Evolutionary conservation across 2,797 vertebrate species (phyloP), one percentile per base, ranked within the genome.

Genomic region (Xenopus petersii): DNA sequence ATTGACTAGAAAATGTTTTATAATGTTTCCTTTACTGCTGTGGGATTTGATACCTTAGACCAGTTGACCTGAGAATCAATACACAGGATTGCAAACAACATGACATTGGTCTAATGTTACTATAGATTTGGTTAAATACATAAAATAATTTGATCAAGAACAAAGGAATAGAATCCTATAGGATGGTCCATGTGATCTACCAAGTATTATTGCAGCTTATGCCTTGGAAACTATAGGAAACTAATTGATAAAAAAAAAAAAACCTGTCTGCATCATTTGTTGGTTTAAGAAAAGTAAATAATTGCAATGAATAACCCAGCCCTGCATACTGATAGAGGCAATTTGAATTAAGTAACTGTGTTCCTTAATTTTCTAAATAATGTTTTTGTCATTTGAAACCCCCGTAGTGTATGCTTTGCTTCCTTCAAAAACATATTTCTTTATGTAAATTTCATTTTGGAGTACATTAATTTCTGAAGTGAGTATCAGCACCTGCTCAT

Each of bases 391-490:
- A 17, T 56, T 56, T 56, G 13, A 56, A 56, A 56, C 54, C 54
- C 54, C 54, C 15, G 54, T 17, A 56, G 54, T 56, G 54, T 56
- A 17, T 16, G 54, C 54, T 15, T 51, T 56, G 54, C 54, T 17
- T 56, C 54, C 54, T 16, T 56, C 54, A 16, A 56, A 56, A 56
- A 56, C 54, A 56, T 56, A 56, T 56, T 56, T 56, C 54, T 56
- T 56, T 56, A 56, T 56, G 54, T 56, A 56, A 56, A 56, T 56
- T 56, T 56, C 13, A 56, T 56, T 56, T 56, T 56, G 54, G 54
- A 56, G 54, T 17, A 56, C 54, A 56, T 56, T 56, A 56, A 56
- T 56, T 56, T 56, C 54, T 56, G 54, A 56, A 56, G 54, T 56
- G 54, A 56, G 54, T 56, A 56, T 56, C 54, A 56, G 2, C 54